These are phyloP conservation scores for Prorops nasuta DNA, from an alignment of 1,140 invertebrate species.

Conservation along the genomic window DNA sequence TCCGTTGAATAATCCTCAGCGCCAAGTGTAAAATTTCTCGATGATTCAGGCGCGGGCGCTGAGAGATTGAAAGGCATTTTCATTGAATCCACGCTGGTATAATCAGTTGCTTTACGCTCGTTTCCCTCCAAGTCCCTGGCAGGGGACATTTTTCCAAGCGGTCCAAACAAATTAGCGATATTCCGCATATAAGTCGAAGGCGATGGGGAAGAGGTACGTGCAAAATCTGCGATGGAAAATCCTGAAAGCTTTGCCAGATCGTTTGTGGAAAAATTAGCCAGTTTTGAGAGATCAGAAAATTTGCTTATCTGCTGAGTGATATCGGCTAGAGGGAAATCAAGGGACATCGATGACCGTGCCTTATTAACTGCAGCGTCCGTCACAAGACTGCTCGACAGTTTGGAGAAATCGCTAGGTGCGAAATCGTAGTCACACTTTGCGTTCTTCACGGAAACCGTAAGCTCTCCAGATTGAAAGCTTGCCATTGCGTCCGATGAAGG, in stretches of 20 bases:
- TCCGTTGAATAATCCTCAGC: slow-evolving; percentile 39
- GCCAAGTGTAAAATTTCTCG: slow-evolving; percentile 17
- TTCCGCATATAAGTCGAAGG: slow-evolving; percentile 49
- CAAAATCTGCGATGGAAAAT: slow-evolving; percentile 48
- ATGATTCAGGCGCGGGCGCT: slow-evolving; percentile 25
- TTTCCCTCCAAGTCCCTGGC: slow-evolving; percentile 27
- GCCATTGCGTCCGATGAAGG: slow-evolving; percentile 41
- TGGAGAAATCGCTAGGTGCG: slow-evolving; percentile 42
- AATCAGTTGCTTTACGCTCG: slow-evolving; percentile 39
- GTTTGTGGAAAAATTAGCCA: slow-evolving; percentile 40
- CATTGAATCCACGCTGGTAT: slow-evolving; percentile 29
- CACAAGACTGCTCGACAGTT: slow-evolving; percentile 26
- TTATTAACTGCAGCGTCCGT: slow-evolving; percentile 25
- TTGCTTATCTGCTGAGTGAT: slow-evolving; percentile 45
- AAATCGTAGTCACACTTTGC: slow-evolving; percentile 47
- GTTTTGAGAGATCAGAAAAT: slow-evolving; percentile 41
- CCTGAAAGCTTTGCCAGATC: slow-evolving; percentile 48
- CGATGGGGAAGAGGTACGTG: slow-evolving; percentile 44
- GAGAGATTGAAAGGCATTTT: slow-evolving; percentile 35
- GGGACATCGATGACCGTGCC: slow-evolving; percentile 25
- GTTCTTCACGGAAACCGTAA: slow-evolving; percentile 52
- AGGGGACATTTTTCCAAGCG: slow-evolving; percentile 37
- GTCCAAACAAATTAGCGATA: slow-evolving; percentile 51
- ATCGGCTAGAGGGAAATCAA: slow-evolving; percentile 46
- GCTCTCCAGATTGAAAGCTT: slow-evolving; percentile 48